Evolutionary conservation across 2,113 vertebrate species (phyloP).

Genomic region (Atlantisia rogersi): DNA sequence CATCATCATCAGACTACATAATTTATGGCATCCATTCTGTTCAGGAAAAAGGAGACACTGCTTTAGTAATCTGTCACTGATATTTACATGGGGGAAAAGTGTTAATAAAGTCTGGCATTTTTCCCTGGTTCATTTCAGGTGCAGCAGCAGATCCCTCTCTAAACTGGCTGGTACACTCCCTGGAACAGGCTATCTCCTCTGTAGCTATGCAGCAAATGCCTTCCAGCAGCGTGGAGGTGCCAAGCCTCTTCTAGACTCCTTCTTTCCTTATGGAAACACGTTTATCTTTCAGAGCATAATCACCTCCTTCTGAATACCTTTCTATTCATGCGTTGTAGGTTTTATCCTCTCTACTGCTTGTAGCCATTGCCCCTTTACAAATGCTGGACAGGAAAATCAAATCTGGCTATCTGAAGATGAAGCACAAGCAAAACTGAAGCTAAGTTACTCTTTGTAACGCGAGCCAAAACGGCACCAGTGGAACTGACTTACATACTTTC

Average conservation of each 20-base stretch:
- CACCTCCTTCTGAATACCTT: neutral
- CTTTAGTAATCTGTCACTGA: conserved; percentile 51
- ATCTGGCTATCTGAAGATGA: neutral
- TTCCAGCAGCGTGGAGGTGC: neutral
- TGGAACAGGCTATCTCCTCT: neutral
- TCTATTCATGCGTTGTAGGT: neutral
- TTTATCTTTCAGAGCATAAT: neutral
- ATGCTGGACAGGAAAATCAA: neutral
- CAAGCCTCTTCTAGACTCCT: neutral
- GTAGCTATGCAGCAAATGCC: neutral
- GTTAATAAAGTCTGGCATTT: conserved; percentile 21
- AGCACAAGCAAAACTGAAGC: neutral
- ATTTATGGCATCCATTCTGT: neutral
- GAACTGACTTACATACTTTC: neutral
- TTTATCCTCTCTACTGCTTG: neutral
- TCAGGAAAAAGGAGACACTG: conserved; percentile 33
- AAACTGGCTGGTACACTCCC: neutral
- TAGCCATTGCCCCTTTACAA: neutral
- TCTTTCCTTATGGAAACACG: neutral
- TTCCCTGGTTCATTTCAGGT: conserved; percentile 1
- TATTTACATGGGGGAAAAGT: conserved; percentile 5
- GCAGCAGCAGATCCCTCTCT: neutral
- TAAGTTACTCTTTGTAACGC: neutral
- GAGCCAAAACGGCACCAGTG: neutral
- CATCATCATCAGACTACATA: conserved; percentile 4